These are phyloP conservation scores for Bungarus multicinctus DNA, from an alignment of 2,113 vertebrate species.

Conservation along the genomic window DNA sequence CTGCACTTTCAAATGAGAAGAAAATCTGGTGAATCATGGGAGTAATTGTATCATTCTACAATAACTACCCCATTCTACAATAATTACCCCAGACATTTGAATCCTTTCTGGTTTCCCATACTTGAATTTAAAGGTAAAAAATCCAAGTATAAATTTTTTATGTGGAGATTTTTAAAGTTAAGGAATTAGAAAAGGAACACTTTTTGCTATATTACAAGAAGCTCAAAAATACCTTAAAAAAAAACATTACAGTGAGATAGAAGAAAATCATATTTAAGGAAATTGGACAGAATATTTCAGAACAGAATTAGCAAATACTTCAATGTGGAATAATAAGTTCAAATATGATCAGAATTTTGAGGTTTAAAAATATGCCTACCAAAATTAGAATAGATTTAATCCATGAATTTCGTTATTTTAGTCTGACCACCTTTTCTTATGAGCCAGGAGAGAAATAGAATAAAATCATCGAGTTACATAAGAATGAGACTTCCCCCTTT, in stretches of 20 bases:
- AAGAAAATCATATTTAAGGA: background rate
- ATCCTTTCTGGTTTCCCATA: background rate
- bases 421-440: background rate
- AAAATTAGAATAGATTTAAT: background rate
- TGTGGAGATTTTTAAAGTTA: background rate
- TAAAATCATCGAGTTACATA: background rate
- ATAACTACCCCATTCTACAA: background rate
- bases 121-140: background rate
- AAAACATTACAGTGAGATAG: background rate
- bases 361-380: background rate
- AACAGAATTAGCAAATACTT: background rate
- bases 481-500: background rate
- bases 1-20: background rate
- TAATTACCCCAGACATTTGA: background rate
- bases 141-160: background rate
- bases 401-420: background rate
- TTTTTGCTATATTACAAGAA: background rate
- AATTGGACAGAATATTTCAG: background rate
- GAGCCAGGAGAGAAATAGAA: background rate
- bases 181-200: background rate
- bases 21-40: background rate
- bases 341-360: accelerated
- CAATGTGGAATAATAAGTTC: background rate
- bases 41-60: background rate
- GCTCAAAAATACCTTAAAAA: background rate